Percentiles rank a stretch among this genome's conserved stretches.
These are phyloP conservation scores for Phaethornis superciliosus DNA, from an alignment of 2,113 vertebrate genomes.

Conservation along the genomic window DNA sequence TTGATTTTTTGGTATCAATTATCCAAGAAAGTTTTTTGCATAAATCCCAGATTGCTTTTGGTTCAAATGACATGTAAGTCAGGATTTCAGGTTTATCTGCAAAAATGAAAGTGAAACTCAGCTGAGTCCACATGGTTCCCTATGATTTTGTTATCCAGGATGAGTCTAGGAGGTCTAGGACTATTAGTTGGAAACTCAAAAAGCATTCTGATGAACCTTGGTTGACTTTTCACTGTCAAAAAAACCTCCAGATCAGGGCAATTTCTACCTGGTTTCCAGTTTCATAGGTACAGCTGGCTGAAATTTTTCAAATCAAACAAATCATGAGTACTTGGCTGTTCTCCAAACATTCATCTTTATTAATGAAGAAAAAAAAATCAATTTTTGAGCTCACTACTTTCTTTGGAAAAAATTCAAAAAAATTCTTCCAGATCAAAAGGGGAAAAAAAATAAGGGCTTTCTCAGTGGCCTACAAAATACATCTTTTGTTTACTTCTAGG, in stretches of 20 bases:
- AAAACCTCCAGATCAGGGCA: neutral
- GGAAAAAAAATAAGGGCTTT: neutral
- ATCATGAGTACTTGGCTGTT: neutral
- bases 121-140: neutral
- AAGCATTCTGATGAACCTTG: neutral
- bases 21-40: neutral
- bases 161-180: neutral
- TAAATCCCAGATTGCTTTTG: neutral
- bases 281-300: conserved; percentile 41
- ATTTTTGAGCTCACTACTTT: neutral
- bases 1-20: neutral
- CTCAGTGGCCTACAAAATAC: neutral
- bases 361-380: neutral
- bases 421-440: neutral
- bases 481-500: conserved; percentile 28
- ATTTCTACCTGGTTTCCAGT: conserved; percentile 55
- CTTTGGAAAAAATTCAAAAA: conserved; percentile 3
- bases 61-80: accelerated
- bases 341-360: conserved; percentile 6
- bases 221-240: neutral
- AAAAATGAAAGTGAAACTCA: conserved; percentile 36
- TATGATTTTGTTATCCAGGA: neutral
- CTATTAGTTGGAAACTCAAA: neutral
- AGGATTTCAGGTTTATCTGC: neutral
- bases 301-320: conserved; percentile 39